Percentiles rank a stretch among this genome's conserved stretches.
These are phyloP conservation scores for Parazoanthus atlanticus DNA, from an alignment of 92 coral and sea anemone species.

Conservation along the genomic window DNA sequence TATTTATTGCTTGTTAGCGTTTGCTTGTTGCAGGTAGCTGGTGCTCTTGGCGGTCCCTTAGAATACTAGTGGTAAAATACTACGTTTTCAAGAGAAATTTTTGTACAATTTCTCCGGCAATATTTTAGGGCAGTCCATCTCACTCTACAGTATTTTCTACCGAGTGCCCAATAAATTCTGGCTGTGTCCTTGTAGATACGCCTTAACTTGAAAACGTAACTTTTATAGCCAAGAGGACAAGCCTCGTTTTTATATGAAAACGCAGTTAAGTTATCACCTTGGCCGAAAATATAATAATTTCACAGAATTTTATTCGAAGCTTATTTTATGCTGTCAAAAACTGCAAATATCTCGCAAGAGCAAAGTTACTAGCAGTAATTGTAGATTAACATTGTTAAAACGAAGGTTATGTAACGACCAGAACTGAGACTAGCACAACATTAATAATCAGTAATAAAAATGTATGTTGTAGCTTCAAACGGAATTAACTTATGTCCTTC, in stretches of 20 bases:
- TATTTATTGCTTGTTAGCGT: neutral
- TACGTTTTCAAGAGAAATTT: too few species aligned
- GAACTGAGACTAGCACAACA: neutral
- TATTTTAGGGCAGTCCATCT: neutral
- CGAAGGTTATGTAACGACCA: neutral
- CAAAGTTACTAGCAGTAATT: neutral
- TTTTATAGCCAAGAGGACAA: too few species aligned
- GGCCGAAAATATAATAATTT: too few species aligned
- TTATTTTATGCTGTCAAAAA: too few species aligned
- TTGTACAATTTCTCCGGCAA: neutral
- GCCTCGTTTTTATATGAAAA: neutral
- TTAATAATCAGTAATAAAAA: neutral
- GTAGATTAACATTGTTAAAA: neutral
- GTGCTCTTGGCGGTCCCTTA: neutral
- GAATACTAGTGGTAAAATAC: neutral
- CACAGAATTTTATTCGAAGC: neutral
- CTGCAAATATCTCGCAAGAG: neutral
- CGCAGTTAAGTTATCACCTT: neutral
- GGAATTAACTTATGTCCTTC: too few species aligned
- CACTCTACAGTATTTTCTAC: neutral
- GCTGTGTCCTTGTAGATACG: neutral
- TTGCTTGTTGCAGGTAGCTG: neutral
- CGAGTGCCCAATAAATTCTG: too few species aligned
- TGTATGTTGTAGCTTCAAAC: neutral
- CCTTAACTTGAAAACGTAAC: too few species aligned